Percentiles rank a stretch among this genome's conserved stretches.
Evolutionary conservation across 2,888 invertebrate species (phyloP).

Genomic region (Eristalis arbustorum): DNA sequence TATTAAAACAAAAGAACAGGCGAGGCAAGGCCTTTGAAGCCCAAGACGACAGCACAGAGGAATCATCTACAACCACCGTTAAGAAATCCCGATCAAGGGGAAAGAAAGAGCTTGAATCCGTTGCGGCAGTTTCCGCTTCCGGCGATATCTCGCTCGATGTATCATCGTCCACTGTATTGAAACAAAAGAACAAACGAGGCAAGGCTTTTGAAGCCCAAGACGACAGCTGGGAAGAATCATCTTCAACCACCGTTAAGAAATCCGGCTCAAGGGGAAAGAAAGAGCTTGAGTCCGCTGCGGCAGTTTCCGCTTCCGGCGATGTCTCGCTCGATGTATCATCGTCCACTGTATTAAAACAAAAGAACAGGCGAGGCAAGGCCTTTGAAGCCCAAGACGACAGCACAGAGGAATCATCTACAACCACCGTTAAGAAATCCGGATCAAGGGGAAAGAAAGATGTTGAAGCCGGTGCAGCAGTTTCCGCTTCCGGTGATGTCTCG

Average conservation of each 20-base stretch:
- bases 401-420: neutral
- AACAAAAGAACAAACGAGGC: neutral
- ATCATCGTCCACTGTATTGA: neutral
- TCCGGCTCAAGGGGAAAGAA: neutral
- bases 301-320: neutral
- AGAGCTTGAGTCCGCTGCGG: neutral
- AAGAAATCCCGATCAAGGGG: too few relatives aligned
- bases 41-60: too few relatives aligned
- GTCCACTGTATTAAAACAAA: neutral
- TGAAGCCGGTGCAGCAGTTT: neutral
- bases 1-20: too few relatives aligned
- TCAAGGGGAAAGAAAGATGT: neutral
- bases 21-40: neutral
- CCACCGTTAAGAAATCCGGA: neutral
- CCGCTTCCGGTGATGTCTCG: neutral
- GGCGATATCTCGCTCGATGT: neutral
- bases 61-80: too few relatives aligned
- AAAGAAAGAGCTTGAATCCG: too few relatives aligned
- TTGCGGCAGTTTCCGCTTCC: too few relatives aligned
- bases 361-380: neutral
- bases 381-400: neutral
- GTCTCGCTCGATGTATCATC: neutral
- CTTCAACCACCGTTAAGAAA: neutral
- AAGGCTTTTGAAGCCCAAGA: neutral
- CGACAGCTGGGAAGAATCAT: neutral